These are phyloP conservation scores for Noctua janthe DNA, from an alignment of 2,888 invertebrate genomes.

Conservation along the genomic window DNA sequence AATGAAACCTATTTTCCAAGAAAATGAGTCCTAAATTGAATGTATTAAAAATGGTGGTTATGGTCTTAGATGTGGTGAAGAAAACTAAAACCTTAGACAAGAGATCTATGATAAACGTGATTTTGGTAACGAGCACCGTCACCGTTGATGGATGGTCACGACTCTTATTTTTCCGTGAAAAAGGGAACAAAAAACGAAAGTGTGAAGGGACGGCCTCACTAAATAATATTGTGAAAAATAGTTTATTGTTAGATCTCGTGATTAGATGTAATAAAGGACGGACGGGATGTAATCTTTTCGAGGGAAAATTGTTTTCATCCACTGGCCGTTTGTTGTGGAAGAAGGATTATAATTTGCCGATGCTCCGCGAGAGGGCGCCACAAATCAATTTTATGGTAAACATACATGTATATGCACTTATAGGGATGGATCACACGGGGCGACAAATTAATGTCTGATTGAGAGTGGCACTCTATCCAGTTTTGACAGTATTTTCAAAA, in stretches of 20 bases:
- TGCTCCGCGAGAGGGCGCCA: slow-evolving; percentile 58
- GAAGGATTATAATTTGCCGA: slow-evolving; percentile 80
- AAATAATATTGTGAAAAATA: slow-evolving; percentile 88
- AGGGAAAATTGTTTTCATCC: slow-evolving; percentile 85
- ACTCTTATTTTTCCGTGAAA: slow-evolving; percentile 85
- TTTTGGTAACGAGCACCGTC: slow-evolving; percentile 87
- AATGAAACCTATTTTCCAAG: slow-evolving; percentile 64
- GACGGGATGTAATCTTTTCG: slow-evolving; percentile 78
- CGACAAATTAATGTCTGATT: slow-evolving; percentile 50
- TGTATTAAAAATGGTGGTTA: slow-evolving; percentile 60
- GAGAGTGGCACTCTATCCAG: slow-evolving; percentile 33
- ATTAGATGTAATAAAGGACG: slow-evolving; percentile 85
- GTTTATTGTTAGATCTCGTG: slow-evolving; percentile 89
- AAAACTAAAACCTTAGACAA: slow-evolving; percentile 87
- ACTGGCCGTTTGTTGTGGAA: slow-evolving; percentile 79
- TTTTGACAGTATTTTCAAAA: slow-evolving; percentile 45
- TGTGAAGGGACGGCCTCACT: slow-evolving; percentile 82
- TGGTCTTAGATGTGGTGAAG: slow-evolving; percentile 62
- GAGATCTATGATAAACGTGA: slow-evolving; percentile 90
- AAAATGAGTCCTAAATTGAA: slow-evolving; percentile 69
- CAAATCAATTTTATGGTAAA: slow-evolving; percentile 66
- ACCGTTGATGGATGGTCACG: slow-evolving; percentile 85
- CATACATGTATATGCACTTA: slow-evolving; percentile 46
- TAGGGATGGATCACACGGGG: slow-evolving; percentile 36
- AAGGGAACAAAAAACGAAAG: slow-evolving; percentile 82